These are phyloP conservation scores for Parasteatoda tepidariorum DNA, from an alignment of 1,140 invertebrate species.

Conservation along the genomic window DNA sequence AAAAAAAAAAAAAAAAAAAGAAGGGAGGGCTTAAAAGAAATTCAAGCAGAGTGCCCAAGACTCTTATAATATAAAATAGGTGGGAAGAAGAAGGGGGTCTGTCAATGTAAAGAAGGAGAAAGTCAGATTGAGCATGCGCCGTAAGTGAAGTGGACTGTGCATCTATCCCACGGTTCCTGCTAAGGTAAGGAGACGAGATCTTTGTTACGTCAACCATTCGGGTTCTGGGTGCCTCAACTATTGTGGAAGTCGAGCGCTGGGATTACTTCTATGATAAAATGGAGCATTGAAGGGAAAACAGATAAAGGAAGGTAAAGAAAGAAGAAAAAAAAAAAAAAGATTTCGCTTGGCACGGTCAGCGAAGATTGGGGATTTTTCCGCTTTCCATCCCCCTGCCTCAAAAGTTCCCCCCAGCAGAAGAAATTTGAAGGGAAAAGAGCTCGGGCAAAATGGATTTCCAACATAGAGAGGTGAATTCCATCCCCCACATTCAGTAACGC, in stretches of 20 bases:
- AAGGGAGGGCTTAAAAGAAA: constrained; percentile 33
- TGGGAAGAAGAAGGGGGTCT: background rate
- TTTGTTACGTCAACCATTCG: constrained; percentile 56
- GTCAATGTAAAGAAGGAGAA: constrained; percentile 1
- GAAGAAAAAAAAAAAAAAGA: constrained; percentile 23
- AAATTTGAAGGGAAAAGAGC: constrained; percentile 46
- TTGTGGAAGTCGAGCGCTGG: constrained; percentile 53
- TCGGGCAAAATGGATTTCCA: constrained; percentile 55
- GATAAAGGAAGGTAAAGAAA: constrained; percentile 41
- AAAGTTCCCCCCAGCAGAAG: constrained; percentile 35
- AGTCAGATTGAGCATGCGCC: constrained; percentile 16
- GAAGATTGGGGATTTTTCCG: constrained; percentile 59
- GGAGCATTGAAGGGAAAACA: constrained; percentile 55
- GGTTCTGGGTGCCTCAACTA: constrained; percentile 26
- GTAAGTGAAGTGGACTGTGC: constrained; percentile 30
- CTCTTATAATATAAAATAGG: constrained; percentile 47
- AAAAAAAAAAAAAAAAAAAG: too few relatives aligned
- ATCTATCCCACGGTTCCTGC: constrained; percentile 54
- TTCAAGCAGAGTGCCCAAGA: constrained; percentile 35
- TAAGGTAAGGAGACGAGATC: constrained; percentile 51
- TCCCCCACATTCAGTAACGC: background rate
- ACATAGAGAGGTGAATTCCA: constrained; percentile 7
- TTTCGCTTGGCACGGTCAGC: constrained; percentile 53
- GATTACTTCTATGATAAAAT: constrained; percentile 60
- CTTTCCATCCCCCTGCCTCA: constrained; percentile 20